Evolutionary conservation across 2,888 invertebrate genomes (phyloP).

Genomic region (Morinoia aosen): DNA sequence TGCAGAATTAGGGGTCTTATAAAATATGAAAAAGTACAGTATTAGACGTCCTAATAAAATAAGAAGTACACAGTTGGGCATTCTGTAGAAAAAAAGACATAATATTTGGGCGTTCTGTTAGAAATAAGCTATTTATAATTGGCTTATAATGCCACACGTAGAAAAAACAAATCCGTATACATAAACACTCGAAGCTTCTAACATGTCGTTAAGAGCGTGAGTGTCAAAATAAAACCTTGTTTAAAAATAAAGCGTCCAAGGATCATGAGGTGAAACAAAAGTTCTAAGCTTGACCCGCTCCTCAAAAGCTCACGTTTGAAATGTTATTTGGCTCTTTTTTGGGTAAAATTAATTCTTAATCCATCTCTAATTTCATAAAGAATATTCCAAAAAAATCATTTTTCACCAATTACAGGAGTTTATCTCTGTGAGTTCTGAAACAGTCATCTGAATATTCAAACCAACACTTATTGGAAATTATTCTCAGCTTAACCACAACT

Average conservation of each 20-base stretch:
- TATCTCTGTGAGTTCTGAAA: background rate
- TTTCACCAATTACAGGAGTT: background rate
- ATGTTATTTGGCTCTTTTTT: too few species aligned
- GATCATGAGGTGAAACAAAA: background rate
- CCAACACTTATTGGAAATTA: background rate
- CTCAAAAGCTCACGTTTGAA: background rate
- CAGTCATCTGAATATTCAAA: background rate
- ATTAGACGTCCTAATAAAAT: background rate
- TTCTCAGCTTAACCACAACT: background rate
- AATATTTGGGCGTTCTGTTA: too few species aligned
- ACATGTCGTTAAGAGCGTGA: background rate
- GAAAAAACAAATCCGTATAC: too few species aligned
- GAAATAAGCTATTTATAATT: too few species aligned
- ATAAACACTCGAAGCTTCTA: background rate
- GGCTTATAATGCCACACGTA: too few species aligned
- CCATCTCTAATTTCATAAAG: too few species aligned
- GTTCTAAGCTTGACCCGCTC: background rate
- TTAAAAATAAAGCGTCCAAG: too few species aligned
- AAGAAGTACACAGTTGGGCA: too few species aligned
- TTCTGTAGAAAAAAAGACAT: too few species aligned
- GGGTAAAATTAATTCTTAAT: too few species aligned
- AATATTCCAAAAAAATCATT: too few species aligned
- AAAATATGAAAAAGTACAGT: background rate
- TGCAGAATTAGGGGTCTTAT: background rate
- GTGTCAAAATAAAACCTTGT: too few species aligned